phyloP scores from a whole-genome alignment of 1,140 invertebrate species.

The Belonocnema kinseyi region DNA sequence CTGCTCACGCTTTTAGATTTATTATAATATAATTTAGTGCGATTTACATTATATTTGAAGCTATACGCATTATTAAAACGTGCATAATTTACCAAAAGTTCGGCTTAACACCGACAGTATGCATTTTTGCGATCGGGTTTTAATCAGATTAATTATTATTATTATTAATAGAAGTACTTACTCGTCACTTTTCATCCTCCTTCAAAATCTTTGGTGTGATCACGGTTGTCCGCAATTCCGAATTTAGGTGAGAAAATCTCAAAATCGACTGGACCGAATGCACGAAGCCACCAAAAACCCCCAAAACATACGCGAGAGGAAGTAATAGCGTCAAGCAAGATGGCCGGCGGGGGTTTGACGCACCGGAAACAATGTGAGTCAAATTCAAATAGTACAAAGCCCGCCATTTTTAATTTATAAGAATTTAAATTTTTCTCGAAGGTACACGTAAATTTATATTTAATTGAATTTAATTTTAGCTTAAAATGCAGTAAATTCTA shows the following conservation, averaged over 20 bases:
- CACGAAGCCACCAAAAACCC: neutral
- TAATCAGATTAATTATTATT: neutral
- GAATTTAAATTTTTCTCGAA: neutral
- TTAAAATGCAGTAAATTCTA: too few relatives aligned
- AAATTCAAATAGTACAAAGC: neutral
- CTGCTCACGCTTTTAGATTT: too few relatives aligned
- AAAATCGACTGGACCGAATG: neutral
- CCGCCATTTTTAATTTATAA: too few relatives aligned
- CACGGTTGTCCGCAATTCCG: neutral
- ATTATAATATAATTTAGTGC: too few relatives aligned
- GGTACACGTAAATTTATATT: neutral
- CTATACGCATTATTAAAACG: too few relatives aligned
- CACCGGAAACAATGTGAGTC: conserved; percentile 25
- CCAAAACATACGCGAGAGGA: neutral
- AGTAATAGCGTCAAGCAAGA: conserved; percentile 35
- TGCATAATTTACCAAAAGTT: too few relatives aligned
- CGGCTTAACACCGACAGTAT: too few relatives aligned
- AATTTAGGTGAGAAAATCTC: neutral
- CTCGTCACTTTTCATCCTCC: conserved; percentile 5
- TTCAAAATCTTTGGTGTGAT: neutral
- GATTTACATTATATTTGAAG: too few relatives aligned
- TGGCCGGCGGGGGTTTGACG: neutral
- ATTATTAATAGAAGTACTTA: neutral
- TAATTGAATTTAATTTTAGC: too few relatives aligned
- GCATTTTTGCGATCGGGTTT: too few relatives aligned